A percentile compares a stretch with the other conserved stretches of the same genome.
phyloP scores from a whole-genome alignment of 2,888 invertebrate genomes.

The Drosophila incognita region DNA sequence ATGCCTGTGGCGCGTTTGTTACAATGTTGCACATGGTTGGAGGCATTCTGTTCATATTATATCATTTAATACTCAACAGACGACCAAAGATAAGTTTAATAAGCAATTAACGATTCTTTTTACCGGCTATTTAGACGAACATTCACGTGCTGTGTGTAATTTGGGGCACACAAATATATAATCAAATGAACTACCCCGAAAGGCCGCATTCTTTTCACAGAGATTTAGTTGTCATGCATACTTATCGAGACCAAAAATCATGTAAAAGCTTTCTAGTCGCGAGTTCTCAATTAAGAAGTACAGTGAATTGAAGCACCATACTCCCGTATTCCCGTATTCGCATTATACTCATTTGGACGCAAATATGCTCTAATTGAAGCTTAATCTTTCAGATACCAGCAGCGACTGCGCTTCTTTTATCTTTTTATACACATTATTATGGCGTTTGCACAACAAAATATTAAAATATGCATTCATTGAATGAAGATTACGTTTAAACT shows the following conservation, averaged over 20 bases:
- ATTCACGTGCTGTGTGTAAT: not conserved
- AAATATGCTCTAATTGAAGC: not conserved
- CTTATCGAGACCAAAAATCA: not conserved
- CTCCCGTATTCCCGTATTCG: not conserved
- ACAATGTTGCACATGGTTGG: not conserved
- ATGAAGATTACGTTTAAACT: not conserved
- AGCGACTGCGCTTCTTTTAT: not conserved
- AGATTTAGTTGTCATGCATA: slow-evolving; percentile 16
- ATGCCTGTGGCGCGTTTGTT: not conserved
- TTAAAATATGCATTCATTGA: not conserved
- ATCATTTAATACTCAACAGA: slow-evolving; percentile 26
- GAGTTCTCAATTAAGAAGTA: not conserved
- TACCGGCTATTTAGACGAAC: not conserved
- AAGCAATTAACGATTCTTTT: slow-evolving; percentile 36
- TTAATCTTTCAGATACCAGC: not conserved
- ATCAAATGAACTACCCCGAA: slow-evolving; percentile 16
- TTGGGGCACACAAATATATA: not conserved
- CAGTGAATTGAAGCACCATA: not conserved
- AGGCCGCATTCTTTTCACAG: not conserved
- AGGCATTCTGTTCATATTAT: not conserved
- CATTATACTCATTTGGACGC: not conserved
- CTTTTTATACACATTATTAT: not conserved
- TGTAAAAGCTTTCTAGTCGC: not conserved
- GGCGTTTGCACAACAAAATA: not conserved
- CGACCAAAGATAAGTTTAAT: slow-evolving; percentile 28